Conservation (phyloP, 2,113 vertebrate species). For the Ciconia boyciana region DNA sequence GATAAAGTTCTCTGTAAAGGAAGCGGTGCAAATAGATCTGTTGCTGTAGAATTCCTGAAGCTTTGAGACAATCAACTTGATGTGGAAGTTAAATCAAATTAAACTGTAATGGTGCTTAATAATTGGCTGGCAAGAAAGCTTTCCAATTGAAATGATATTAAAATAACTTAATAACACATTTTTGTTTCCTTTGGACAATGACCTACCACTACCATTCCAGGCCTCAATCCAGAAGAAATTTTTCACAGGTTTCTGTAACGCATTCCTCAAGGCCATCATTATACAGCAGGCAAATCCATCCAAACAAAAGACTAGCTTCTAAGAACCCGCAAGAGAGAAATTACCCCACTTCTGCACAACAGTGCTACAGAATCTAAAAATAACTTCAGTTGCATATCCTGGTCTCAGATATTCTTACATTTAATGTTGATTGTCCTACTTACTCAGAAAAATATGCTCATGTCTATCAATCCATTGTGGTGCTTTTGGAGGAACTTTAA, state of each 20-base stretch:
- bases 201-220: constrained; percentile 21
- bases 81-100: constrained; percentile 40
- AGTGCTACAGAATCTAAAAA: neutral
- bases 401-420: neutral
- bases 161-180: constrained; percentile 62
- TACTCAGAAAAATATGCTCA: neutral
- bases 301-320: constrained; percentile 23
- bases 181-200: constrained; percentile 46
- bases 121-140: constrained; percentile 11
- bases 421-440: neutral
- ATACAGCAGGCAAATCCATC: constrained; percentile 4
- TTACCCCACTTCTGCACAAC: neutral
- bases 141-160: constrained; percentile 50
- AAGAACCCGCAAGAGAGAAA: constrained; percentile 10
- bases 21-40: neutral
- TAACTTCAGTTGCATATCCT: neutral
- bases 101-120: constrained; percentile 17
- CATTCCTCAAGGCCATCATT: constrained; percentile 27
- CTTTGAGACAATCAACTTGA: neutral
- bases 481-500: neutral
- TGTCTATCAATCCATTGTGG: neutral
- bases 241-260: constrained; percentile 31
- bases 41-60: neutral
- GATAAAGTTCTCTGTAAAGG: neutral
- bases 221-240: neutral